These are phyloP conservation scores for Caenorhabditis remanei DNA, from an alignment of 1,140 invertebrate species.

Conservation along the genomic window DNA sequence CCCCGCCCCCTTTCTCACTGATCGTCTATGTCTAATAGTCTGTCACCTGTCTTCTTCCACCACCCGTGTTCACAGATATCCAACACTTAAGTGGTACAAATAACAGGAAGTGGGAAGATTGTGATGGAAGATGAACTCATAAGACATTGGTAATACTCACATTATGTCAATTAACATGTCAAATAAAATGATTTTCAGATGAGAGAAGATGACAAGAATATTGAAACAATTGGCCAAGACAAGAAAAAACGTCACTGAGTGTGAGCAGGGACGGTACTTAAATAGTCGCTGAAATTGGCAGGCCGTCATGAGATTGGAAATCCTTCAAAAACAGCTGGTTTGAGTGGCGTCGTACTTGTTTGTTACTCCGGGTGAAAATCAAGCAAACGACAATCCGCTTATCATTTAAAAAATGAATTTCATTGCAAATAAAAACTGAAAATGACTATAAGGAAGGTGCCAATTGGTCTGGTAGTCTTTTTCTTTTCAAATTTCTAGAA, in stretches of 20 bases:
- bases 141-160: background rate
- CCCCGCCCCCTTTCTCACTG: conserved; percentile 13
- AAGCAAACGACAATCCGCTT: conserved; percentile 42
- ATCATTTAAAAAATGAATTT: background rate
- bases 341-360: conserved; percentile 27
- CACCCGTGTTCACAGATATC: background rate
- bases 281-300: conserved; percentile 43
- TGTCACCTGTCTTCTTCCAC: background rate
- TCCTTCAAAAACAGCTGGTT: conserved; percentile 25
- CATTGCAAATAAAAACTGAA: background rate
- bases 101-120: conserved; percentile 21
- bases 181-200: too few relatives aligned
- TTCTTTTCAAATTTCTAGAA: background rate
- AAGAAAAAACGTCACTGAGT: background rate
- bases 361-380: too few relatives aligned
- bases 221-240: background rate
- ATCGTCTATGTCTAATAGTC: background rate
- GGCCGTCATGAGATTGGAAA: background rate
- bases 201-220: background rate
- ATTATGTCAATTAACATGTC: conserved; percentile 49
- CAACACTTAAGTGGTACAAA: background rate
- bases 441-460: background rate
- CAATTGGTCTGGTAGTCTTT: conserved; percentile 21
- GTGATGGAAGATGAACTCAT: background rate
- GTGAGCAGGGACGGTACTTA: background rate